Percentiles rank a stretch among this genome's conserved stretches.
phyloP scores from a whole-genome alignment of 2,888 invertebrate species.

The Drosophila mayaguana region DNA sequence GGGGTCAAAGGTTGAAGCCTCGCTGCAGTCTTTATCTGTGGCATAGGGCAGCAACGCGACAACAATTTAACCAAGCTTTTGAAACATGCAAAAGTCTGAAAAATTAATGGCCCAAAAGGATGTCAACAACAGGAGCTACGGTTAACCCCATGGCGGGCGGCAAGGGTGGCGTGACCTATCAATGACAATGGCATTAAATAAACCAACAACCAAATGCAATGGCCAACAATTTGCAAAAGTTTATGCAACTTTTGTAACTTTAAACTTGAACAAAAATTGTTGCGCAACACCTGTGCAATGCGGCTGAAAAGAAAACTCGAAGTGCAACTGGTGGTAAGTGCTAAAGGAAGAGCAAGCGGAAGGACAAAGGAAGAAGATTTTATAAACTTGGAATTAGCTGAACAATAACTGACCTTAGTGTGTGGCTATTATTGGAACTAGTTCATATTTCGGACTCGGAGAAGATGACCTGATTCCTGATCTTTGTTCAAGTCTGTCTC shows the following conservation, averaged over 20 bases:
- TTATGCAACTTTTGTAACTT: constrained; percentile 49
- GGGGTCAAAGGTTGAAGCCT: constrained; percentile 16
- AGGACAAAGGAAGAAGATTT: not conserved
- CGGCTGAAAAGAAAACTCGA: not conserved
- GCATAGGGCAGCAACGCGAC: constrained; percentile 28
- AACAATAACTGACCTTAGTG: not conserved
- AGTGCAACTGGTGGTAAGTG: constrained; percentile 5
- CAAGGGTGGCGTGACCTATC: constrained; percentile 22
- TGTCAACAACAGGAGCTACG: constrained; percentile 53
- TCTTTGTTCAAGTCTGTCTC: not conserved
- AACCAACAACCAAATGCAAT: constrained; percentile 28
- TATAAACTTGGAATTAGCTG: constrained; percentile 3
- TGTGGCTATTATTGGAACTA: not conserved
- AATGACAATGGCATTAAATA: constrained; percentile 46
- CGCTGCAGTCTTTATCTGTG: constrained; percentile 44
- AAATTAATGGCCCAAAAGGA: constrained; percentile 75
- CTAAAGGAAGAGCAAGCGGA: not conserved
- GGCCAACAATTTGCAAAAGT: constrained; percentile 45
- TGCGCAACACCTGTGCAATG: constrained; percentile 20
- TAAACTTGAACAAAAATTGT: constrained; percentile 45
- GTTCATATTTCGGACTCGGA: not conserved
- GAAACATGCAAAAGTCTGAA: constrained; percentile 68
- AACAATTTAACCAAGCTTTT: constrained; percentile 47
- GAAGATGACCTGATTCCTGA: not conserved
- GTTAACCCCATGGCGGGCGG: constrained; percentile 32